Evolutionary conservation across 2,888 invertebrate species (phyloP).

Genomic region (Latrodectus elegans): DNA sequence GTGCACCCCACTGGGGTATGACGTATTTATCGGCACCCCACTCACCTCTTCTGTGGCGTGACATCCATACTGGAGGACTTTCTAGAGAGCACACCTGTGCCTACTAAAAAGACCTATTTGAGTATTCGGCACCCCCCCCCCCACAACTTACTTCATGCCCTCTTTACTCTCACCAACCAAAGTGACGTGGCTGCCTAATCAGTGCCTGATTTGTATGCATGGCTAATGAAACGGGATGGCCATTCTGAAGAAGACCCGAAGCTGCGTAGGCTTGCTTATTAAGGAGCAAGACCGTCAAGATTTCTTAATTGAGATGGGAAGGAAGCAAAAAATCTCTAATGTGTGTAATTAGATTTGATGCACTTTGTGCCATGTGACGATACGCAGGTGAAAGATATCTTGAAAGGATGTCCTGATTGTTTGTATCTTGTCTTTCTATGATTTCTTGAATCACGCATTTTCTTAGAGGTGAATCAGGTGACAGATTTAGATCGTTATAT

Average conservation of each 20-base stretch:
- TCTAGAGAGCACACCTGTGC: slow-evolving; percentile 16
- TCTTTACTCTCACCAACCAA: too few relatives aligned
- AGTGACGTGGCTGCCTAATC: neutral
- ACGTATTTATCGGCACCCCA: slow-evolving; percentile 7
- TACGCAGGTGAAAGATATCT: neutral
- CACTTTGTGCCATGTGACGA: neutral
- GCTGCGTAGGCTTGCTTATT: neutral
- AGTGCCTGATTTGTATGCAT: neutral
- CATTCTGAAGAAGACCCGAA: neutral
- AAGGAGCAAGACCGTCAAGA: neutral
- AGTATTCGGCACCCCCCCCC: too few relatives aligned
- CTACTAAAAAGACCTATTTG: neutral
- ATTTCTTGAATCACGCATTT: too few relatives aligned
- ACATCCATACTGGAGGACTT: slow-evolving; percentile 16
- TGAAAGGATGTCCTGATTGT: neutral
- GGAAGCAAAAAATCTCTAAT: neutral
- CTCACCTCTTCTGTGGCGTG: slow-evolving; percentile 16
- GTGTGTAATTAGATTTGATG: neutral
- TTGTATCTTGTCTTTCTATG: neutral
- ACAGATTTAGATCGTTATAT: too few relatives aligned
- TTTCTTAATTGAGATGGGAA: neutral
- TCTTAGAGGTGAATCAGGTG: too few relatives aligned
- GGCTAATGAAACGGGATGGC: slow-evolving; percentile 1
- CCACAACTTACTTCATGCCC: too few relatives aligned
- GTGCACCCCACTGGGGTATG: slow-evolving; percentile 13